Conservation (phyloP, 2,797 vertebrate genomes). For the Characodon lateralis region DNA sequence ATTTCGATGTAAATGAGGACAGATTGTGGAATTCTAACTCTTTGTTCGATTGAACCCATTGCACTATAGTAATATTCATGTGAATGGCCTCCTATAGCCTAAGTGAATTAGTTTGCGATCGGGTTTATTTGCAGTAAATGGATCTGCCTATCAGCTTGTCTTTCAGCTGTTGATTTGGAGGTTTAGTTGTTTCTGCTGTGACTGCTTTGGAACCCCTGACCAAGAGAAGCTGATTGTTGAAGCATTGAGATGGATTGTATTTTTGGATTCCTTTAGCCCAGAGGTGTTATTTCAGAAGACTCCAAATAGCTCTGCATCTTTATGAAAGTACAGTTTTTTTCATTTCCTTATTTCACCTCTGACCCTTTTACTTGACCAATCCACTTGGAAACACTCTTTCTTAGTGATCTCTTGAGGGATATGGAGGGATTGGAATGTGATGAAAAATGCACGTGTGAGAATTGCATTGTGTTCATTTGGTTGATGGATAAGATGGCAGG, state of each 20-base stretch:
- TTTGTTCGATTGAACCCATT: slow-evolving; percentile 71
- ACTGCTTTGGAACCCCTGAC: slow-evolving; percentile 38
- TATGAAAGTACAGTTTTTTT: slow-evolving; percentile 18
- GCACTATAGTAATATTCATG: slow-evolving; percentile 65
- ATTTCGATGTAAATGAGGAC: slow-evolving; percentile 78
- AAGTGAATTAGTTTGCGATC: slow-evolving; percentile 75
- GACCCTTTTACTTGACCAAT: slow-evolving; percentile 29
- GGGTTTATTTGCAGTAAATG: slow-evolving; percentile 69
- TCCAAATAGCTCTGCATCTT: slow-evolving; percentile 9
- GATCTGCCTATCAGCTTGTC: slow-evolving; percentile 77
- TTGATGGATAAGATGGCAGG: slow-evolving; percentile 67
- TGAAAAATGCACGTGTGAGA: slow-evolving; percentile 63
- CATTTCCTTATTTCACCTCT: slow-evolving; percentile 36
- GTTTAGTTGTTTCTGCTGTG: slow-evolving; percentile 17
- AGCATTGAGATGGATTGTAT: slow-evolving; percentile 36
- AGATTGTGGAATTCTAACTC: slow-evolving; percentile 59
- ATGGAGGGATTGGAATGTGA: slow-evolving; percentile 50
- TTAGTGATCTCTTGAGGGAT: slow-evolving; percentile 30
- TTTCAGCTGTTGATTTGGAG: slow-evolving; percentile 52
- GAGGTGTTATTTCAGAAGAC: slow-evolving; percentile 17
- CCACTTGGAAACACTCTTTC: slow-evolving; percentile 36
- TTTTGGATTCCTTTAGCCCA: slow-evolving; percentile 36
- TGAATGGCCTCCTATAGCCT: slow-evolving; percentile 65
- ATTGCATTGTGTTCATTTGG: slow-evolving; percentile 68
- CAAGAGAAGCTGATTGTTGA: slow-evolving; percentile 36